Evolutionary conservation across 2,888 invertebrate species (phyloP).

Genomic region (Coelogynopora nodosa): DNA sequence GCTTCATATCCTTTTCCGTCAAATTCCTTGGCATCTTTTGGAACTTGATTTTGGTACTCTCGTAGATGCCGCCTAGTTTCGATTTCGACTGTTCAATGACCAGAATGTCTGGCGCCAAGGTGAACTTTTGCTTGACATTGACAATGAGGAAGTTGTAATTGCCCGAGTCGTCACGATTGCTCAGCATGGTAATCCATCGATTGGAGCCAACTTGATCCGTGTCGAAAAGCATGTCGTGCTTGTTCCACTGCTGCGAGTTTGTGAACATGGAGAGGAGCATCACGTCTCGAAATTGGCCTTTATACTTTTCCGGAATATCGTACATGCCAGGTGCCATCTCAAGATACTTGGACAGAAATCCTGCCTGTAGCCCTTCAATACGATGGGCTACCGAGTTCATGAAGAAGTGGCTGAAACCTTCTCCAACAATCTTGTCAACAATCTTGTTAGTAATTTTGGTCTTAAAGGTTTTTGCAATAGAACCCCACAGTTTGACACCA

Average conservation of each 20-base stretch:
- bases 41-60: background rate
- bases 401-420: slow-evolving; percentile 16
- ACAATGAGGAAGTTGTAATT: slow-evolving; percentile 27
- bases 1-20: slow-evolving; percentile 21
- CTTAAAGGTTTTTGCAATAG: slow-evolving; percentile 20
- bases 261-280: background rate
- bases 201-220: background rate
- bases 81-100: slow-evolving; percentile 26
- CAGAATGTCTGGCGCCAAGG: background rate
- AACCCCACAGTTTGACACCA: slow-evolving; percentile 25
- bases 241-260: slow-evolving; percentile 6
- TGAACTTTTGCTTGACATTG: background rate
- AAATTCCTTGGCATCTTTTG: background rate
- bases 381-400: slow-evolving; percentile 13
- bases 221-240: slow-evolving; percentile 20
- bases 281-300: background rate
- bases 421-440: slow-evolving; percentile 23
- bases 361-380: background rate
- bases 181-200: background rate
- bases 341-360: background rate
- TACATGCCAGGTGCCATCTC: background rate
- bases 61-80: slow-evolving; percentile 20
- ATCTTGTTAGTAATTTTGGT: slow-evolving; percentile 14
- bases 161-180: background rate
- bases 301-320: slow-evolving; percentile 10